Base-by-base conservation (phyloP, 2,888 invertebrate genomes). In the Psylliodes chrysocephalus region DNA sequence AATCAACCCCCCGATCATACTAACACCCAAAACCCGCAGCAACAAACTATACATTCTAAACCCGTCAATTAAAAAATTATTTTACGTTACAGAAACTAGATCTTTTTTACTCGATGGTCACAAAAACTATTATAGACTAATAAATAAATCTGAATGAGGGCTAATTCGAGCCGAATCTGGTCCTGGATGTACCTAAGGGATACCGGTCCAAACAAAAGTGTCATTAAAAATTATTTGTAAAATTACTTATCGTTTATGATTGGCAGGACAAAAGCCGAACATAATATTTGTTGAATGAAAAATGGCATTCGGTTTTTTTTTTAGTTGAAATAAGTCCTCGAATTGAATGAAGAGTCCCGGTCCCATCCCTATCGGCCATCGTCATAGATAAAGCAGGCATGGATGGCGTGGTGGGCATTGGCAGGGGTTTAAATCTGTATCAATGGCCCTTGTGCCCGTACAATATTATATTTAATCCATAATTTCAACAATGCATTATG, bases 231-330 rank as follows among this genome's bases (percentile, higher is more conserved):
- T 66, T 66, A 67, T 73, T 70, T 72, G 69, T 71, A 68, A 73
- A 73, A 74, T 73, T 73, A 68, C 67, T 70, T 64, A 71, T 73
- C 65, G 64, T 66, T 64, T 57, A 78, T 81, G 80, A 81, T 77
- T 79, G 79, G 77, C 79, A 81, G 78, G 60, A 80, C 75, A 81
- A 81, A 73, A 71, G 75, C 65, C 54, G 73, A 74, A 75, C 73
- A 75, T 77, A 75, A 77, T 77, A 78, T 73, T 74, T 73, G 73
- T 72, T 62, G 54, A 73, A 71, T 66, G 69, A 70, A 73, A 75
- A 73, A 73, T 75, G 74, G 75, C 75, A 75, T 75, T 76, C 71
- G 72, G n/a, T 70, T 73, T 73, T 68, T 63, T 64, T 47, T 64
- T 47, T 63, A 53, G 64, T 67, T 63, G 55, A 65, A 57, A 57